Evolutionary conservation across 1,140 invertebrate genomes (phyloP), one percentile per base, ranked within the genome.

Genomic region (Ctenoplectra terminalis): DNA sequence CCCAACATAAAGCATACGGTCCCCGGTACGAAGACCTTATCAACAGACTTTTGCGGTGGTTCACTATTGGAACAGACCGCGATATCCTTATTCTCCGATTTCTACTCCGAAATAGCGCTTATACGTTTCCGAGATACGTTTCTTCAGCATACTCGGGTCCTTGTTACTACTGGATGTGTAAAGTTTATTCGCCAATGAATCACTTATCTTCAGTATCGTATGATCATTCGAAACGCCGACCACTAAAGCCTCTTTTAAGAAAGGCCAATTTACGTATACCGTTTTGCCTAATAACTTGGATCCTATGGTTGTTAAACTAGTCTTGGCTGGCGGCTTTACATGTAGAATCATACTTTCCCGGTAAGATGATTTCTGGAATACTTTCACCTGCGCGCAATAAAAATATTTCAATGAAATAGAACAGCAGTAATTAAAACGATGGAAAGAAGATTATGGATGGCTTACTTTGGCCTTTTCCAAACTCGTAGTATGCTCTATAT

Each of bases 221-320:
- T 82, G 79, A 8, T 2, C 15, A 34, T 87, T 86, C 0, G 91
- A 89, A 29, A 93, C 83, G 3, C 69, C 90, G 1, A 92, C 34
- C 0, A 93, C 92, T 26, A 85, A 94, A 8, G 91, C 97, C 93
- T 98, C 97, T 46, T 95, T 94, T 34, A 99, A 94, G 94, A 98
- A 97, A 8, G 99, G 98, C 98, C 98, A 99, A 7, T 95, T 95
- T 0, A 98, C 97, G 94, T 95, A 97, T 1, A 99, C 95, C 34
- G 93, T 94, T 89, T 97, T 96, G 0, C 96, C 97, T 20, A 99
- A 89, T 54, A 97, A 90, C 46, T 96, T 92, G 1, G 94, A 89
- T 9, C 96, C 95, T 8, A 97, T 91, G 79, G 90, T 85, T n/a
- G 87, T 79, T n/a, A 93, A 54, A 43, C 94, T 88, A 7, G 86